A percentile compares a stretch with the other conserved stretches of the same genome.
Conservation (phyloP, 2,797 vertebrate genomes). For the Pantherophis alleghaniensis region DNA sequence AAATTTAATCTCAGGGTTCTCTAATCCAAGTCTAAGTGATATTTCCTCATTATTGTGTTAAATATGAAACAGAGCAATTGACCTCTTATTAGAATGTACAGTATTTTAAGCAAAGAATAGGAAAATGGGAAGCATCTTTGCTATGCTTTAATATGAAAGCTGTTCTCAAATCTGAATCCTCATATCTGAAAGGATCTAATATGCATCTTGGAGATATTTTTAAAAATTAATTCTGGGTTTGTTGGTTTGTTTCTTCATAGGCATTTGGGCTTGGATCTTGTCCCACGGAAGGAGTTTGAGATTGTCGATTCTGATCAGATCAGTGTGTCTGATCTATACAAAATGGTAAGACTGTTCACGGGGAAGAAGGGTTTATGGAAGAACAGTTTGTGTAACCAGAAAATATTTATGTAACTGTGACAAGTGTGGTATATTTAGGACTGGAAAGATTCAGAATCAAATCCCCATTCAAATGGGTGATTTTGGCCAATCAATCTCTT, state of each 20-base stretch:
- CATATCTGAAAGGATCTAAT: neutral
- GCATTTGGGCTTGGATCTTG: constrained; percentile 94
- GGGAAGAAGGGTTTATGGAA: neutral
- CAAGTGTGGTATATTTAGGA: neutral
- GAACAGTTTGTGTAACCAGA: neutral
- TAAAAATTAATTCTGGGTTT: neutral
- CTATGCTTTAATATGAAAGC: neutral
- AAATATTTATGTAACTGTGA: neutral
- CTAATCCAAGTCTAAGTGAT: neutral
- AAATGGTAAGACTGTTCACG: constrained; percentile 84
- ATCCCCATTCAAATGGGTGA: neutral
- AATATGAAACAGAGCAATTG: neutral
- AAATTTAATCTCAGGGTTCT: neutral
- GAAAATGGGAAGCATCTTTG: neutral
- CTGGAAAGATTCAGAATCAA: neutral
- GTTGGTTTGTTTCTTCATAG: constrained; percentile 71
- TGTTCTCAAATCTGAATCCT: neutral
- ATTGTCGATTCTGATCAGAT: constrained; percentile 97
- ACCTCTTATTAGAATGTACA: neutral
- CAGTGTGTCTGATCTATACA: constrained; percentile 97
- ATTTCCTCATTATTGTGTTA: neutral
- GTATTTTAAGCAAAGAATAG: neutral
- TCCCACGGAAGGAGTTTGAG: constrained; percentile 98
- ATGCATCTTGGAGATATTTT: neutral
- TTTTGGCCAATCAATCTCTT: neutral